These are phyloP conservation scores for Cladopsammia gracilis DNA, from an alignment of 64 coral and sea anemone genomes.

Conservation along the genomic window DNA sequence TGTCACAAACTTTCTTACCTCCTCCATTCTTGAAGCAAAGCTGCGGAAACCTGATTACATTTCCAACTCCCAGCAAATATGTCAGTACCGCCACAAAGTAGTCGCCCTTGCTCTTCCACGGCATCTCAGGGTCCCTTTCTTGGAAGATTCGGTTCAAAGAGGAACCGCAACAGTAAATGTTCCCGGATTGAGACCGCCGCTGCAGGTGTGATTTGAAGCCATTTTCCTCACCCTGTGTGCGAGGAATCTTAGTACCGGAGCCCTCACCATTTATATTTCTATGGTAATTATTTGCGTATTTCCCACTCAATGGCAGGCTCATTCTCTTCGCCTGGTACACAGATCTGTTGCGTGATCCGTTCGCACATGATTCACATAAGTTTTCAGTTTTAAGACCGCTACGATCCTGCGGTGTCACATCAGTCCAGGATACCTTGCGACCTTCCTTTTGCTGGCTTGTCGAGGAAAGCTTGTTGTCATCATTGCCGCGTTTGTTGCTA, in stretches of 20 bases:
- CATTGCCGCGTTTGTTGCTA: not conserved
- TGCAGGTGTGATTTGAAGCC: not conserved
- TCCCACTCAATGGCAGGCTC: conserved; percentile 38
- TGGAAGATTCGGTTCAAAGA: not conserved
- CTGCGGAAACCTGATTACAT: conserved; percentile 80
- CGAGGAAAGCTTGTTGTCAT: not conserved
- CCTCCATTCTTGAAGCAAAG: conserved; percentile 89
- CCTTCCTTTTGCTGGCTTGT: not conserved
- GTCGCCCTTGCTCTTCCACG: conserved; percentile 74
- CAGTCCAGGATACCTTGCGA: not conserved
- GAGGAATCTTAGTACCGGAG: not conserved
- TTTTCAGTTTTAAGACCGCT: not conserved
- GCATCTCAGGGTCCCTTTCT: conserved; percentile 37
- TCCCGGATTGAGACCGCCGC: not conserved
- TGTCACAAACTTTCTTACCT: conserved; percentile 42
- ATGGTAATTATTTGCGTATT: conserved; percentile 30
- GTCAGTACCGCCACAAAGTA: conserved; percentile 59
- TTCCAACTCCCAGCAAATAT: conserved; percentile 84
- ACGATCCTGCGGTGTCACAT: not conserved
- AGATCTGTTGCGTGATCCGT: not conserved
- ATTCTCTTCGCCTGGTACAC: conserved; percentile 14
- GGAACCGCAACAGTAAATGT: conserved; percentile 1
- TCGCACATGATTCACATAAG: not conserved
- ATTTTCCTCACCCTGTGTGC: not conserved
- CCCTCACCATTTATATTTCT: not conserved